These are phyloP conservation scores for Furcula furcula DNA, from an alignment of 2,888 invertebrate species.

Conservation along the genomic window DNA sequence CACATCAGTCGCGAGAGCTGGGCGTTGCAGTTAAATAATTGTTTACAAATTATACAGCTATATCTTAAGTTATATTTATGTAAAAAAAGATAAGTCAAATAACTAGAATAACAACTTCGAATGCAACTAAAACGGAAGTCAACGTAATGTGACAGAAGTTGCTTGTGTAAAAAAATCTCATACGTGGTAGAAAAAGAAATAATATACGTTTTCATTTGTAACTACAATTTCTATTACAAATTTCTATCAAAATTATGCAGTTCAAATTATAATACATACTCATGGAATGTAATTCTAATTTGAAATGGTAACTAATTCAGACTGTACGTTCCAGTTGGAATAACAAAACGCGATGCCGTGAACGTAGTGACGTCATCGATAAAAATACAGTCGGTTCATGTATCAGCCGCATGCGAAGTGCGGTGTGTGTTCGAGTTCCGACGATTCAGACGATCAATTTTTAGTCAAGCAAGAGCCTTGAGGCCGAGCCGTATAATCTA, in stretches of 20 bases:
- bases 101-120: too few species aligned
- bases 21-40: too few species aligned
- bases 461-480: constrained; percentile 37
- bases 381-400: constrained; percentile 59
- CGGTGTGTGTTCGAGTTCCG: constrained; percentile 26
- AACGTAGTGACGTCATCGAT: constrained; percentile 59
- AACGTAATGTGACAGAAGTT: neutral
- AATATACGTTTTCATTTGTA: too few species aligned
- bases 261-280: neutral
- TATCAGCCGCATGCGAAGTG: constrained; percentile 38
- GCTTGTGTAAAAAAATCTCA: constrained; percentile 7
- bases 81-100: too few species aligned
- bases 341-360: constrained; percentile 57
- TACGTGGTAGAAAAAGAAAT: constrained; percentile 1
- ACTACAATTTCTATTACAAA: too few species aligned
- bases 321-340: constrained; percentile 16
- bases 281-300: neutral
- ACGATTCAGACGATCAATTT: constrained; percentile 37
- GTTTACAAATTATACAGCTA: too few species aligned
- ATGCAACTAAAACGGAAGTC: constrained; percentile 6
- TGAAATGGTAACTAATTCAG: neutral
- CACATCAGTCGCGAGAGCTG: too few species aligned
- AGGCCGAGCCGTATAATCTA: constrained; percentile 42
- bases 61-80: too few species aligned
- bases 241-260: neutral